Conservation (phyloP, 2,113 vertebrate species). For the Trematomus loennbergii region DNA sequence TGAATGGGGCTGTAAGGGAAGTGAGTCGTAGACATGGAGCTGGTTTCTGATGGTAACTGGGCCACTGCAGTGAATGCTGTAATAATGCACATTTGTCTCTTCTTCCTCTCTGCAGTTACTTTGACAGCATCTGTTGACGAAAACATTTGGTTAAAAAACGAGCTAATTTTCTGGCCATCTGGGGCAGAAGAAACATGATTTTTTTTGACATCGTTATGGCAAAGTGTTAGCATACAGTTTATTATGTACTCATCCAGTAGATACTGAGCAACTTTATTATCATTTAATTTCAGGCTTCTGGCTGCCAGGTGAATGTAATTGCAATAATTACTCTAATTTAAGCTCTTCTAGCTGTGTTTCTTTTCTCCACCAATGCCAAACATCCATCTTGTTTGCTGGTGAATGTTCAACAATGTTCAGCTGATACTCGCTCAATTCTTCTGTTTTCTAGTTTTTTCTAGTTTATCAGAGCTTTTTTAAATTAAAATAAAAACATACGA, state of each 20-base stretch:
- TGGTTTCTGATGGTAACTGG: constrained; percentile 68
- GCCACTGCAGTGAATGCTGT: constrained; percentile 65
- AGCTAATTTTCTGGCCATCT: too few relatives aligned
- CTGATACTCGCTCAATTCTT: not conserved
- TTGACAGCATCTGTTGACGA: constrained; percentile 75
- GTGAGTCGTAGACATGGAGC: constrained; percentile 54
- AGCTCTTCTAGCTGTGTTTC: not conserved
- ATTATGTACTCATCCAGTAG: not conserved
- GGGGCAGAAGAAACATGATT: too few relatives aligned
- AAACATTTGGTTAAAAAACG: too few relatives aligned
- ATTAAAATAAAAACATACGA: not conserved
- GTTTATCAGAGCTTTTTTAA: not conserved
- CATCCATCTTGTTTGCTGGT: not conserved
- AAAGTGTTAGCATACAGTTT: not conserved
- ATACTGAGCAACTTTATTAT: constrained; percentile 1
- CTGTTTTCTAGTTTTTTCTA: not conserved
- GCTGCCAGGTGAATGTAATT: not conserved
- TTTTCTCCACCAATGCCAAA: not conserved
- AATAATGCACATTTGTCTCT: constrained; percentile 77
- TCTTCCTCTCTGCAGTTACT: constrained; percentile 77
- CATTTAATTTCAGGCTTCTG: not conserved
- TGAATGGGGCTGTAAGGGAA: constrained; percentile 54
- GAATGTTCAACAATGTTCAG: not conserved
- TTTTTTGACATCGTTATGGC: too few relatives aligned
- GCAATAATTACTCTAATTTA: not conserved